Base-by-base conservation (phyloP, 35 echinoderm and acorn worm genomes). In the Ophioderma brevispina region DNA sequence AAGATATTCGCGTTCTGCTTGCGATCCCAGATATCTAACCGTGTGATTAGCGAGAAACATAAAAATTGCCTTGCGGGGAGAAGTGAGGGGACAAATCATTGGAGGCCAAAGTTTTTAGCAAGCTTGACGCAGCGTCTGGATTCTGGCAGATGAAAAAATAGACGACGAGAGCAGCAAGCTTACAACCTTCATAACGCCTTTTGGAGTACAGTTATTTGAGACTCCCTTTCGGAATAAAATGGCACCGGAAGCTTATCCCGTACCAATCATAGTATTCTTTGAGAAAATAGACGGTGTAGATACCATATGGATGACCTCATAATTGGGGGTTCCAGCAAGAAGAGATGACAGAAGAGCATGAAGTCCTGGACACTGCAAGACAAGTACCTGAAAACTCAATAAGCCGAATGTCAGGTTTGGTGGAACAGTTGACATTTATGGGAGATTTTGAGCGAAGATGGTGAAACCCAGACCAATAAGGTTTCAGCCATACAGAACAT, bases 301-400 rank as follows among this genome's bases (percentile, higher is more conserved):
- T 40, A 93, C 91, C 1, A 82, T 78, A 93, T 88, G 79, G 91
- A 84, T 52, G 86, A 93, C 43, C 82, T 93, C 39, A 83, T 88
- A 32, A 34, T 93, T 0, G 82, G 91, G 91, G 91, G 80, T 49
- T 88, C 82, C 0, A 78, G 42, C 19, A 76, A 81, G 76, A 75
- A 4, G 82, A 89, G 41, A 94, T 85, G 86, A 94, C 52, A 40
- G 81, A 0, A 41, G 82, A 59, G 5, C 33, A 41, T 37, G 21
- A 79, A 86, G 88, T 81, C 6, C 77, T 94, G 4, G 77, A 90
- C 46, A 81, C 52, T 81, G 76, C 77, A n/a, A 18, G 34, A 23
- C 78, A 88, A 76, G 52, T 39, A 80, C 33, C 79, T 93, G 35
- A n/a, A 88, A 82, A 13, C 86, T 93, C 32, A 87, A 92, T 5